These are phyloP conservation scores for Erebia epiphron DNA, from an alignment of 2,888 invertebrate species.

Conservation along the genomic window DNA sequence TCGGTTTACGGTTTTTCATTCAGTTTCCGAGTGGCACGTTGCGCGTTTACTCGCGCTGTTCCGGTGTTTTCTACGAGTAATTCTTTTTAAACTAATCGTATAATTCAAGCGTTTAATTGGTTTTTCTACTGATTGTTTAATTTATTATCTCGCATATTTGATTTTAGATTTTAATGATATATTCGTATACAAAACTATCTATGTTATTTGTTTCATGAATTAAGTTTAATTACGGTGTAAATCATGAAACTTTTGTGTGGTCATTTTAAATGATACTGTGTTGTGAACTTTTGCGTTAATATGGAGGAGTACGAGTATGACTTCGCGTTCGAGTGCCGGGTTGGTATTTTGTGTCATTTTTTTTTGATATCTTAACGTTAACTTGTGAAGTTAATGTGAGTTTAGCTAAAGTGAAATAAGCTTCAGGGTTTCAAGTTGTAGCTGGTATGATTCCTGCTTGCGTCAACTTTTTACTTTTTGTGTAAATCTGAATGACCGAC, in stretches of 20 bases:
- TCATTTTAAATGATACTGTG: constrained; percentile 47
- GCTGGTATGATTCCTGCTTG: too few relatives aligned
- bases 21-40: constrained; percentile 68
- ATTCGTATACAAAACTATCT: background rate
- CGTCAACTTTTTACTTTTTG: too few relatives aligned
- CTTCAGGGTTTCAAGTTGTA: too few relatives aligned
- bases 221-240: constrained; percentile 1
- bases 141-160: background rate
- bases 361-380: background rate
- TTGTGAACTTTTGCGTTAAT: constrained; percentile 54
- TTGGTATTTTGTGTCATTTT: constrained; percentile 61
- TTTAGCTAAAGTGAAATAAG: too few relatives aligned
- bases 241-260: constrained; percentile 47
- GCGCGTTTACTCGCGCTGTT: constrained; percentile 54
- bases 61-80: constrained; percentile 10
- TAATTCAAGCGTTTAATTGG: background rate
- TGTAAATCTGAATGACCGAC: too few relatives aligned
- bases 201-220: background rate
- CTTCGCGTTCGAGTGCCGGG: constrained; percentile 87
- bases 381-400: too few relatives aligned
- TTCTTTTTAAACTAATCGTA: background rate
- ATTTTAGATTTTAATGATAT: too few relatives aligned
- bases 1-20: constrained; percentile 75
- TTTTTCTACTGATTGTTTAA: background rate
- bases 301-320: constrained; percentile 85